Evolutionary conservation across 2,888 invertebrate genomes (phyloP).

Genomic region (Psylliodes chrysocephalus): DNA sequence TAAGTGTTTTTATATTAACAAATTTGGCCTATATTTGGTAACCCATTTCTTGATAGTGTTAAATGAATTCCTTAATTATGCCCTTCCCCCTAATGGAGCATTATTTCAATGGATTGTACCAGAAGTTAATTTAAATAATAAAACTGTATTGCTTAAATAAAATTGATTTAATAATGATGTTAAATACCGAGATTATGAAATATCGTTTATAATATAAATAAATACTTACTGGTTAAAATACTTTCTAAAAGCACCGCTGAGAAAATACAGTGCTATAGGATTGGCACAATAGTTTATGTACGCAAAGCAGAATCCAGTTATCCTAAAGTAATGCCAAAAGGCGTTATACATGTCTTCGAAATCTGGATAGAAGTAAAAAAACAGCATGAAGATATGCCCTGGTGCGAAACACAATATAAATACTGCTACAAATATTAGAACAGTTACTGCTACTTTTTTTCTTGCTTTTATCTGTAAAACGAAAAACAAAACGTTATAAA

Average conservation of each 20-base stretch:
- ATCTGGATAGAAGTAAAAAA: constrained; percentile 82
- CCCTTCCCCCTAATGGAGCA: too few relatives aligned
- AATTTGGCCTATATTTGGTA: too few relatives aligned
- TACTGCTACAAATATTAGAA: constrained; percentile 90
- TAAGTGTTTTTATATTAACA: too few relatives aligned
- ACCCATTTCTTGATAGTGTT: too few relatives aligned
- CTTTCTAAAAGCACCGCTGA: constrained; percentile 91
- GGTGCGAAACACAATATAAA: constrained; percentile 90
- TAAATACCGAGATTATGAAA: too few relatives aligned
- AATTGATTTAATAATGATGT: too few relatives aligned
- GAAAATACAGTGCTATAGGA: constrained; percentile 91
- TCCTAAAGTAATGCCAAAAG: constrained; percentile 82
- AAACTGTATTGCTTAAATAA: too few relatives aligned
- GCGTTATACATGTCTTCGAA: constrained; percentile 74
- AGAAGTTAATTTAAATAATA: too few relatives aligned
- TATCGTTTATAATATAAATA: not conserved
- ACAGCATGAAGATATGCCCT: constrained; percentile 83
- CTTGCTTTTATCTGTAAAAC: constrained; percentile 75
- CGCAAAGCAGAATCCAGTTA: constrained; percentile 85
- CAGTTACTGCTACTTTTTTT: constrained; percentile 89
- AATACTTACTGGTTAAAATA: constrained; percentile 80
- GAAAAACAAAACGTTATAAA: too few relatives aligned
- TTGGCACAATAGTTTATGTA: constrained; percentile 91
- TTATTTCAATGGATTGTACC: too few relatives aligned
- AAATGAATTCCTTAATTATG: too few relatives aligned